Evolutionary conservation across 2,113 vertebrate species (phyloP).

Genomic region (Bambusicola thoracicus): DNA sequence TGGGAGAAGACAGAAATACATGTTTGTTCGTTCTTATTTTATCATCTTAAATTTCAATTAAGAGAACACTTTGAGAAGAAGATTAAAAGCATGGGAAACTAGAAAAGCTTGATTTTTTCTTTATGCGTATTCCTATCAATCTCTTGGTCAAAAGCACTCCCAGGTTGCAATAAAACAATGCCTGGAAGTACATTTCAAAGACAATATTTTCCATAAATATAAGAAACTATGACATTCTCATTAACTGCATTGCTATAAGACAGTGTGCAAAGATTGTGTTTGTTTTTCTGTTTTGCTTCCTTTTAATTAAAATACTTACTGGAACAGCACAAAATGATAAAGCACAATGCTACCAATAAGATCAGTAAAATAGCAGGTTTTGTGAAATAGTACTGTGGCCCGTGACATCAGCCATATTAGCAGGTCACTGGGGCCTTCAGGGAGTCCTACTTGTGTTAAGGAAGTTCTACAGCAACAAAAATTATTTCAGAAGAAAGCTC

Average conservation of each 20-base stretch:
- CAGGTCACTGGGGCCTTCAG: background rate
- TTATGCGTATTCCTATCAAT: background rate
- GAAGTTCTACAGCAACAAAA: background rate
- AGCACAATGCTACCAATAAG: background rate
- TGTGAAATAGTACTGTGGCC: background rate
- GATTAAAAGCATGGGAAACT: background rate
- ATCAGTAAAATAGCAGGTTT: background rate
- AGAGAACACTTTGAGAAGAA: background rate
- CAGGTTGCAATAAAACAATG: background rate
- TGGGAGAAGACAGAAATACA: background rate
- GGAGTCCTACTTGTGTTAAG: background rate
- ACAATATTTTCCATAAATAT: background rate
- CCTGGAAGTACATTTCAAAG: slow-evolving; percentile 2
- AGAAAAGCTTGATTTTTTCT: background rate
- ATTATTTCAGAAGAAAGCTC: background rate
- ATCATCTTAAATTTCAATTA: background rate
- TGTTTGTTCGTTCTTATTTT: background rate
- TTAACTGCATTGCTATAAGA: slow-evolving; percentile 18
- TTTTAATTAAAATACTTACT: background rate
- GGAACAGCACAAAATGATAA: background rate
- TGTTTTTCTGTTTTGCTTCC: background rate
- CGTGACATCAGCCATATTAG: background rate
- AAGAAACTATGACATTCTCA: background rate
- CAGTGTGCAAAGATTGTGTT: background rate
- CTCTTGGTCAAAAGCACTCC: background rate